Base-by-base conservation (phyloP, 2,888 invertebrate species). In the Latheticus oryzae region DNA sequence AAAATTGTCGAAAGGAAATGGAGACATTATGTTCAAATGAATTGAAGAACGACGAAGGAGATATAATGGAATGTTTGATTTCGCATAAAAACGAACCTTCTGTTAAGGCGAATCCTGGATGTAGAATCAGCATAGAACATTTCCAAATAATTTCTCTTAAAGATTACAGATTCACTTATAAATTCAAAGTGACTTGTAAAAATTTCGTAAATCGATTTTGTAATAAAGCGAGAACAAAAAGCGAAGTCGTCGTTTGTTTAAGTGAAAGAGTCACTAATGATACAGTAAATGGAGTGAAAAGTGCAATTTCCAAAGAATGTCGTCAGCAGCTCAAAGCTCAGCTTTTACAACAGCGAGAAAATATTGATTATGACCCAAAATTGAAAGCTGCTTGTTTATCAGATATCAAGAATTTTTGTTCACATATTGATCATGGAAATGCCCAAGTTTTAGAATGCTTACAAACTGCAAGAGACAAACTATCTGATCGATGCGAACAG, bases 111-210 rank as follows among this genome's bases (percentile, higher is more conserved):
- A 89, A 90, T 73, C 81, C 80, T 59, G 94, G 95, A 77, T 98
- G 98, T 78, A 85, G 90, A 62, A 92, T 93, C 23, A 95, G 95
- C 58, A 90, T 99, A 40, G 97, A 98, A 79, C 98, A 99, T 81
- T 96, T 97, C 74, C 98, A 99, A 79, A 82, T 99, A 58, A 91
- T 97, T 60, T 90, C 94, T 1, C 77, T 98, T 63, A 94, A 96
- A 77, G 94, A 95, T 79, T 96, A 94, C 78, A 90, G 89, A 70
- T 98, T 97, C 76, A 93, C 92, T 1, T 91, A 90, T 71, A 94
- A 94, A 77, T 98, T 99, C 77, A 95, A 97, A 79, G 88, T 95
- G 76, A 93, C 95, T 0, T 99, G 98, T 72, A 90, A 90, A 69
- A 85, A 87, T 1, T 88, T 90, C 76, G 95, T 95, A 0, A 66